phyloP scores from a whole-genome alignment of 2,888 invertebrate genomes.

The Drosophila borborema region DNA sequence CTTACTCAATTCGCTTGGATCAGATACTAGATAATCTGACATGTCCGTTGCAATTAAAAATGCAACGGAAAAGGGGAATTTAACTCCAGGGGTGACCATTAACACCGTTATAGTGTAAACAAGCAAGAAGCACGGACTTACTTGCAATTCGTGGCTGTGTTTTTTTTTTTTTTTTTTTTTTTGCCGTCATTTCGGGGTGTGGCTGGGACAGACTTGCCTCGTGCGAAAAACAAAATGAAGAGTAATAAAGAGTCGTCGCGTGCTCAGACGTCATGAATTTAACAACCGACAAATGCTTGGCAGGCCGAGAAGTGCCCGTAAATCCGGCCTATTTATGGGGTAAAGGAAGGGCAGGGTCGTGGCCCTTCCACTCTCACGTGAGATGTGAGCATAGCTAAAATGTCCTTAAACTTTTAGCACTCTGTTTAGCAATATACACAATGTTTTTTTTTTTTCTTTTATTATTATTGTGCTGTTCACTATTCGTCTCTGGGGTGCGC shows the following conservation, averaged over 20 bases:
- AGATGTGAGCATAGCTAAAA: constrained; percentile 50
- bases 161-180: constrained; percentile 4
- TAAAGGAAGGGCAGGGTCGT: background rate
- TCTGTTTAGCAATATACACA: constrained; percentile 38
- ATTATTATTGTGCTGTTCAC: constrained; percentile 1
- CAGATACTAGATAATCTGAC: background rate
- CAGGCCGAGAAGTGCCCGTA: constrained; percentile 33
- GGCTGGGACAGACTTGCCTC: constrained; percentile 4
- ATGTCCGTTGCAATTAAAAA: constrained; percentile 2
- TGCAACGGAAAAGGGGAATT: constrained; percentile 6
- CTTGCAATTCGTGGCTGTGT: background rate
- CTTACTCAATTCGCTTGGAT: background rate
- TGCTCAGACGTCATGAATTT: constrained; percentile 74
- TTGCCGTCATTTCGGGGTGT: constrained; percentile 42
- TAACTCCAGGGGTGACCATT: constrained; percentile 42
- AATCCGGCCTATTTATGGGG: constrained; percentile 6
- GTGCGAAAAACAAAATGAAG: constrained; percentile 59
- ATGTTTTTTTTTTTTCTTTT: constrained; percentile 8
- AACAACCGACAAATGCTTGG: constrained; percentile 40
- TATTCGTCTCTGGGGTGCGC: background rate
- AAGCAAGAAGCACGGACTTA: constrained; percentile 14
- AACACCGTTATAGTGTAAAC: constrained; percentile 68
- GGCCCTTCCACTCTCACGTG: constrained; percentile 31
- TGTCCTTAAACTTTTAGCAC: constrained; percentile 73
- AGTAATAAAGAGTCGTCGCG: constrained; percentile 70